Evolutionary conservation across 2,797 vertebrate genomes (phyloP).

Genomic region (Scolopax bukidnonensis): DNA sequence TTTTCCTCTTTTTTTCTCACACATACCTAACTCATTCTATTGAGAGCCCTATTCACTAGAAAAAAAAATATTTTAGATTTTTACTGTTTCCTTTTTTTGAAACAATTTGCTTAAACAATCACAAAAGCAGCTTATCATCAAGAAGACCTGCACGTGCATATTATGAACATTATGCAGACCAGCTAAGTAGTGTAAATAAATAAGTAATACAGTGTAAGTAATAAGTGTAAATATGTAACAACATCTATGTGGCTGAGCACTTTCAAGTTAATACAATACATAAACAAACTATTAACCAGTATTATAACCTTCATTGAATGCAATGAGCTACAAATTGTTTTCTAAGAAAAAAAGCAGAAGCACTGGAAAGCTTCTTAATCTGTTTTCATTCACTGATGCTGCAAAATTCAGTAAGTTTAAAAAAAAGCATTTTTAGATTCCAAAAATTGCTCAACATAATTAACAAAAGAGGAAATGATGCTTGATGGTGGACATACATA

Average conservation of each 20-base stretch:
- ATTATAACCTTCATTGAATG: not conserved
- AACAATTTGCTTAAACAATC: not conserved
- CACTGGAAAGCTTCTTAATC: not conserved
- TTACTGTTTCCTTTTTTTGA: not conserved
- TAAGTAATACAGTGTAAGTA: not conserved
- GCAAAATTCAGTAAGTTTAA: not conserved
- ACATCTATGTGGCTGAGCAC: not conserved
- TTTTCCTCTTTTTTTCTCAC: not conserved
- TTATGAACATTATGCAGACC: not conserved
- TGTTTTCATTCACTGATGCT: not conserved
- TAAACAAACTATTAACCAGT: not conserved
- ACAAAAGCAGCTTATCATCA: not conserved
- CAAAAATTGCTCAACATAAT: not conserved
- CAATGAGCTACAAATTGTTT: not conserved
- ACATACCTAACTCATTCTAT: not conserved
- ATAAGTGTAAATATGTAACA: slow-evolving; percentile 20
- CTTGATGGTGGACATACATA: not conserved
- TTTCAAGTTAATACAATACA: not conserved
- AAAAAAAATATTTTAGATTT: not conserved
- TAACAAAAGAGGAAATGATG: slow-evolving; percentile 32
- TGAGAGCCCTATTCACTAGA: not conserved
- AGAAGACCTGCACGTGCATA: not conserved
- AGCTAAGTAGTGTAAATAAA: slow-evolving; percentile 12
- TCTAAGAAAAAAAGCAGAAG: not conserved
- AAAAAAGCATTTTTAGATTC: not conserved